Base-by-base conservation (phyloP, 2,888 invertebrate species). In the Diplolepis rosae region DNA sequence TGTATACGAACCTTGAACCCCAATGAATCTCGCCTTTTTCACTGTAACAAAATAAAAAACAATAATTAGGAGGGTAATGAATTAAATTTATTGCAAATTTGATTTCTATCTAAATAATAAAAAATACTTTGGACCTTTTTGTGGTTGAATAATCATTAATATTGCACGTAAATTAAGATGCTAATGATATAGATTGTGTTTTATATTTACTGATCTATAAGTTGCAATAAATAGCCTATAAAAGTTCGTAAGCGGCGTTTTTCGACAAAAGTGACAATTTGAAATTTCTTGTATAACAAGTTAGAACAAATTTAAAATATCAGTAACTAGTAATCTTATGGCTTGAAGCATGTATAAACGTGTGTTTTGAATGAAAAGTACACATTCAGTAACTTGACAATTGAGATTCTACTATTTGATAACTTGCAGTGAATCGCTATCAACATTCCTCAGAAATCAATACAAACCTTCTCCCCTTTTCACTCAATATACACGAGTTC, bases 21-120 rank as follows among this genome's bases (percentile, higher is more conserved):
- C 94, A 90, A 94, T 93, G 91, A 94, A 94, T 90, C 94, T 93
- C 91, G 95, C 95, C 91, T 95, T 95, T 92, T 95, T 96, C 89
- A 96, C 95, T 96, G 95, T 84, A 95, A 95, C 91, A 92, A 89
- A 90, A 89, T 89, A 22, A 56, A 11, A 56, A 18, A 11, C 2
- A 24, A 24, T n/a, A 42, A 39, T 39, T 65, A 13, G 1, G n/a
- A n/a, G n/a, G n/a, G n/a, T n/a, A n/a, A n/a, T n/a, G n/a, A n/a
- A n/a, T n/a, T n/a, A n/a, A n/a, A n/a, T n/a, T n/a, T n/a, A n/a
- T n/a, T n/a, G n/a, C n/a, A n/a, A n/a, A n/a, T n/a, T n/a, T n/a
- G n/a, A n/a, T n/a, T n/a, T n/a, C n/a, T n/a, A n/a, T n/a, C n/a
- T n/a, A n/a, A n/a, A n/a, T n/a, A n/a, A n/a, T 13, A 54, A 22